phyloP scores from a whole-genome alignment of 2,888 invertebrate genomes.

The Macrosoma leucophasiata region DNA sequence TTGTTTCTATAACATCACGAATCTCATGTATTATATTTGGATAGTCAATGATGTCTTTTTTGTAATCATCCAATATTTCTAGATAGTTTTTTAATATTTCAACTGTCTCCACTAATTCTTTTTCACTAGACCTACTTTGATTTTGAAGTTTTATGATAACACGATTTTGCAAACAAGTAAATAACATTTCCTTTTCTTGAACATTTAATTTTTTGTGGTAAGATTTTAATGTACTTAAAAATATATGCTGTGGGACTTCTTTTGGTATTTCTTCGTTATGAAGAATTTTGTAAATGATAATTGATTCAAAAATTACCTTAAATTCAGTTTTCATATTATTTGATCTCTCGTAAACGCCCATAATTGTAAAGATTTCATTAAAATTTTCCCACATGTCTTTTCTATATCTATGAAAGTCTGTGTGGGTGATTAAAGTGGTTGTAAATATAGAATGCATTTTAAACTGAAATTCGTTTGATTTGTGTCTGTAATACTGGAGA shows the following conservation, averaged over 20 bases:
- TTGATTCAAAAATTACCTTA: constrained; percentile 33
- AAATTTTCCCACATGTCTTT: constrained; percentile 40
- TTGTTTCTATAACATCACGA: constrained; percentile 35
- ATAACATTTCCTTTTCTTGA: constrained; percentile 37
- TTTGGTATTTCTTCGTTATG: constrained; percentile 36
- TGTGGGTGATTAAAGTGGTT: constrained; percentile 29
- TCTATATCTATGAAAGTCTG: constrained; percentile 35
- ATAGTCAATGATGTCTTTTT: constrained; percentile 39
- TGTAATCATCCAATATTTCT: constrained; percentile 40
- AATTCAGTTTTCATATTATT: constrained; percentile 28
- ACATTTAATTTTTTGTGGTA: constrained; percentile 32
- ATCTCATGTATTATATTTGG: constrained; percentile 39
- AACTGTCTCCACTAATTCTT: constrained; percentile 28
- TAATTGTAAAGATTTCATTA: constrained; percentile 35
- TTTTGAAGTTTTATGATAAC: constrained; percentile 28
- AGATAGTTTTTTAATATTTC: constrained; percentile 28
- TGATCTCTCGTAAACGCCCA: constrained; percentile 36
- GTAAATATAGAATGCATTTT: constrained; percentile 33
- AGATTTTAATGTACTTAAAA: constrained; percentile 32
- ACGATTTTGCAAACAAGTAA: constrained; percentile 37
- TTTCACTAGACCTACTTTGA: constrained; percentile 28
- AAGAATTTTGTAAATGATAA: constrained; percentile 38
- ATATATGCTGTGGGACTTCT: constrained; percentile 36
- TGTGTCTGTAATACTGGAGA: constrained; percentile 36
- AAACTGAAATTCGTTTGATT: constrained; percentile 34